A percentile compares a stretch with the other conserved stretches of the same genome.
These are phyloP conservation scores for Neolamprologus cancellatus DNA, from an alignment of 2,113 vertebrate species.

Conservation along the genomic window DNA sequence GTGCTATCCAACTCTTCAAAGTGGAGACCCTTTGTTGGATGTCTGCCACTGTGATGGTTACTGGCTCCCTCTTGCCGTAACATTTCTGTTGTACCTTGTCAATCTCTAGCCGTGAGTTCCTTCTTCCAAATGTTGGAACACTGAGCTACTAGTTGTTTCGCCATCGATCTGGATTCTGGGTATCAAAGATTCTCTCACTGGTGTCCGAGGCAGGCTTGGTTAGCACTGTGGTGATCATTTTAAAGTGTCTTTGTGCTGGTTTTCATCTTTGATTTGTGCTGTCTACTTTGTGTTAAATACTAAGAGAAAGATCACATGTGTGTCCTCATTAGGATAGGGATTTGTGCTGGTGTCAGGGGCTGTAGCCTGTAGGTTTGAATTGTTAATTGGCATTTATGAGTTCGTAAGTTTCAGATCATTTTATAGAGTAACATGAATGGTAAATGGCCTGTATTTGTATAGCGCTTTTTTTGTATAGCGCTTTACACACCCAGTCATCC, in stretches of 20 bases:
- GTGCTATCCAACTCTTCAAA: neutral
- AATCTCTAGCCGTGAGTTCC: neutral
- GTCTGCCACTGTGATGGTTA: neutral
- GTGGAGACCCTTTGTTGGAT: neutral
- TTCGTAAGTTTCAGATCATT: neutral
- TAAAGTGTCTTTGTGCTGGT: neutral
- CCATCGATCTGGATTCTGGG: neutral
- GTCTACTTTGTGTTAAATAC: neutral
- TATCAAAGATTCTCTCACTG: neutral
- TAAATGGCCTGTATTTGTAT: too few species aligned
- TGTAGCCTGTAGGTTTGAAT: neutral
- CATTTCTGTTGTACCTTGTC: neutral
- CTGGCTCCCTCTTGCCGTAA: neutral
- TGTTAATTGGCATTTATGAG: neutral
- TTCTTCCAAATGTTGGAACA: neutral
- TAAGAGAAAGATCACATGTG: neutral
- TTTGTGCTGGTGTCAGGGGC: neutral
- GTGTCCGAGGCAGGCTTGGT: neutral
- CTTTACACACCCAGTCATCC: too few species aligned
- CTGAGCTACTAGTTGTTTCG: neutral
- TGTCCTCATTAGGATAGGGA: neutral
- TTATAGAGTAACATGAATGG: neutral
- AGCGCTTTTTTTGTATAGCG: too few species aligned
- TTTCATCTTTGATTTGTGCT: neutral
- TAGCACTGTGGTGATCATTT: neutral